phyloP scores from a whole-genome alignment of 2,797 vertebrate species.

The Cuculus canorus region DNA sequence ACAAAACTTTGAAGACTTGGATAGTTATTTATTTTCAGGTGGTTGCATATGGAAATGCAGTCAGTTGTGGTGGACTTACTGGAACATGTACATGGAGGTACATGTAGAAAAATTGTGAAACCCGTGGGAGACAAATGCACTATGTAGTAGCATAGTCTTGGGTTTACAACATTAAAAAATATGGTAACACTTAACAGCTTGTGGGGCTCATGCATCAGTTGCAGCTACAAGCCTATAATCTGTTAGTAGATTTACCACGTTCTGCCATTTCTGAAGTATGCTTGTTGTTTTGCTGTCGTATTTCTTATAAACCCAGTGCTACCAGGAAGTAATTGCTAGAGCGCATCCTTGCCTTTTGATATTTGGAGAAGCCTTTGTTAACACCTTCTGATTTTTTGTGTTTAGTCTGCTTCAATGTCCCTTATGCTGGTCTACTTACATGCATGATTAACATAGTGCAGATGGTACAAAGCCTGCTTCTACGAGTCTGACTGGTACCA shows the following conservation, averaged over 20 bases:
- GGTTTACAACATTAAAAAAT: not conserved
- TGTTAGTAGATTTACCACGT: not conserved
- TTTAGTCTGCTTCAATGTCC: conserved; percentile 52
- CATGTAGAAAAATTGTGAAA: not conserved
- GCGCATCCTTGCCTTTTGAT: not conserved
- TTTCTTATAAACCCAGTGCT: not conserved
- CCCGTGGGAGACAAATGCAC: not conserved
- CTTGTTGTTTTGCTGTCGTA: not conserved
- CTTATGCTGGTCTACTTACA: not conserved
- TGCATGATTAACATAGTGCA: conserved; percentile 43
- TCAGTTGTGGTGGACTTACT: not conserved
- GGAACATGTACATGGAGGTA: not conserved
- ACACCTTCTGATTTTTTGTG: conserved; percentile 15
- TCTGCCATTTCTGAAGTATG: not conserved
- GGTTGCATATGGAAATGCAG: not conserved
- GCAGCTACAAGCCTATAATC: not conserved
- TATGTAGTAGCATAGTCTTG: not conserved
- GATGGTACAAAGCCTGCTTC: conserved; percentile 54
- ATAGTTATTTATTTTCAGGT: not conserved
- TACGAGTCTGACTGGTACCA: conserved; percentile 36
- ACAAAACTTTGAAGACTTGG: not conserved
- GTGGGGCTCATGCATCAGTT: not conserved
- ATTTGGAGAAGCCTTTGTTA: conserved; percentile 23
- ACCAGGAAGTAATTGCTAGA: not conserved
- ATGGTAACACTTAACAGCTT: not conserved